Evolutionary conservation across 1,140 invertebrate species (phyloP), one percentile per base, ranked within the genome.

Genomic region (Drosophila littoralis): DNA sequence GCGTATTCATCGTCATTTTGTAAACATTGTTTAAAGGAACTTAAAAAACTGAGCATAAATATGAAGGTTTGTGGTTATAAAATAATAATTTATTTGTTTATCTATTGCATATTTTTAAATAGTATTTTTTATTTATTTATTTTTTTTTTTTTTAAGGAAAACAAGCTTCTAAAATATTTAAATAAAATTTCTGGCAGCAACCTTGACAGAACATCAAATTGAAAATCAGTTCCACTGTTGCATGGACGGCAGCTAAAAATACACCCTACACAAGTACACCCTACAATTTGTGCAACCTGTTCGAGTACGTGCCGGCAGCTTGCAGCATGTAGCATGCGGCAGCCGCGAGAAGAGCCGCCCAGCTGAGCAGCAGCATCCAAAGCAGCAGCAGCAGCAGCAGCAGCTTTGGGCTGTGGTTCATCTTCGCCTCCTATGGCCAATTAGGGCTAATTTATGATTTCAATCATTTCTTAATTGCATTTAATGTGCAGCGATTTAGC

Each of bases 381-480:
- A 32, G 40, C 22, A 8, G 13, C 35, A 35, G 50, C 58, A 61
- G 10, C 51, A 55, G 5, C 13, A 7, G 48, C n/a, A 28, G 9
- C 9, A 1, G 59, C 35, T 43, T 8, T 40, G 45, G 51, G 15
- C 58, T 1, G 8, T 8, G 48, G 4, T 45, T 32, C 13, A 17
- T 51, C 45, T 43, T 36, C 54, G 46, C 76, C 79, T 82, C 78
- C 82, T 76, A 76, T 78, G 82, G 82, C 83, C 83, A 88, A 88
- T 88, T 88, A 88, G 73, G 84, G 83, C 59, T 88, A 88, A 88
- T 88, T 88, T 88, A 88, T 88, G 83, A 88, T 88, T 88, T 88
- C 83, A 88, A 88, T 88, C 83, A 88, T 88, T 89, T 88, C 83
- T 88, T 88, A 88, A 88, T 88, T 88, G 83, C 83, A 83, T 88